These are phyloP conservation scores for Drosophila subobscura DNA, from an alignment of 1,140 invertebrate species.

Conservation along the genomic window DNA sequence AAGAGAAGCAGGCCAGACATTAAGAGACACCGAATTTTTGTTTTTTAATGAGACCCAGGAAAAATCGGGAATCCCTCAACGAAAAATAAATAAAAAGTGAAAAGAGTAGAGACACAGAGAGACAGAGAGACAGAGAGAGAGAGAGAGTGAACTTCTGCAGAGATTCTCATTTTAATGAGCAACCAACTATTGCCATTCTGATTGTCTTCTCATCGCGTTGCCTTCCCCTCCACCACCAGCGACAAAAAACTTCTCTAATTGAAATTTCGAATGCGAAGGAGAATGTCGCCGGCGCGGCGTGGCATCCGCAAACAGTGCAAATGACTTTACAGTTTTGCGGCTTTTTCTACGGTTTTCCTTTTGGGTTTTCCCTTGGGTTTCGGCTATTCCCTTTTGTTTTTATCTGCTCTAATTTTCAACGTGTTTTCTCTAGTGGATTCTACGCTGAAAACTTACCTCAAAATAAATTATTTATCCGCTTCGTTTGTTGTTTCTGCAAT, in stretches of 20 bases:
- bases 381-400: too few relatives aligned
- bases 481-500: slow-evolving; percentile 14
- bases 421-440: slow-evolving; percentile 14
- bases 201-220: not conserved
- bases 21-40: slow-evolving; percentile 5
- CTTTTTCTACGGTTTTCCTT: slow-evolving; percentile 18
- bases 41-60: slow-evolving; percentile 24
- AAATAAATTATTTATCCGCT: slow-evolving; percentile 39
- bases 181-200: not conserved
- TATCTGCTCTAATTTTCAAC: slow-evolving; percentile 4
- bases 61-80: too few relatives aligned
- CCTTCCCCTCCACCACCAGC: slow-evolving; percentile 13
- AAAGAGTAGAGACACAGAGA: too few relatives aligned
- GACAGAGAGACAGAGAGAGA: too few relatives aligned
- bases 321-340: slow-evolving; percentile 54
- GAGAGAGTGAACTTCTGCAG: too few relatives aligned
- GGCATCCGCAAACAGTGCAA: slow-evolving; percentile 55
- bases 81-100: too few relatives aligned
- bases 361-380: too few relatives aligned
- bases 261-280: slow-evolving; percentile 57
- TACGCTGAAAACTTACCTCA: slow-evolving; percentile 29
- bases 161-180: too few relatives aligned
- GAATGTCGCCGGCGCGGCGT: not conserved
- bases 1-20: too few relatives aligned
- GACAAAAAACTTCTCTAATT: slow-evolving; percentile 57